Percentiles rank a stretch among this genome's conserved stretches.
These are phyloP conservation scores for Fragum sueziense DNA, from an alignment of 2,888 invertebrate species.

Conservation along the genomic window DNA sequence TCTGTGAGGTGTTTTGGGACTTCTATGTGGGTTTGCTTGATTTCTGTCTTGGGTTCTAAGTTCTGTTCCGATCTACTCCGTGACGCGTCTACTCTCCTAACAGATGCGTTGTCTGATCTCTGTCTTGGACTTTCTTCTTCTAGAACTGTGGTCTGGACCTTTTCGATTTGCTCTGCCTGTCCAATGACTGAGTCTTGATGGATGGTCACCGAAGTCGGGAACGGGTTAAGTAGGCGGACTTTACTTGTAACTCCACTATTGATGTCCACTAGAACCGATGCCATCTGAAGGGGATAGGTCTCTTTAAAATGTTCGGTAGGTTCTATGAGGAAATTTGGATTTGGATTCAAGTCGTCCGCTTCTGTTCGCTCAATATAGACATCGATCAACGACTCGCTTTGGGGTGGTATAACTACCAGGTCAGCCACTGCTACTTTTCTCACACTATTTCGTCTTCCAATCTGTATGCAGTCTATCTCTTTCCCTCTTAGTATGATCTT, in stretches of 20 bases:
- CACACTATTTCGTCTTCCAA: neutral
- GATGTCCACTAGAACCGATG: constrained; percentile 30
- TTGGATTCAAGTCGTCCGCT: constrained; percentile 6
- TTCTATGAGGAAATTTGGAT: neutral
- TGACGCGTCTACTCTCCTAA: neutral
- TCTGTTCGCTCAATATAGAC: constrained; percentile 37
- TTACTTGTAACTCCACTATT: constrained; percentile 26
- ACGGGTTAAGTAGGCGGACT: constrained; percentile 37
- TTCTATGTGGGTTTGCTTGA: neutral
- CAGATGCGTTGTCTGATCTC: neutral
- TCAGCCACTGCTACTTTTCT: constrained; percentile 37
- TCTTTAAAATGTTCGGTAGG: constrained; percentile 20
- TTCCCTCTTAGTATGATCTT: constrained; percentile 18
- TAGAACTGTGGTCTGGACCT: neutral
- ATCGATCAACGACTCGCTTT: constrained; percentile 34
- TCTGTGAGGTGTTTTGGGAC: constrained; percentile 3
- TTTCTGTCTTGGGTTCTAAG: neutral
- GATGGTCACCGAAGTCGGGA: neutral
- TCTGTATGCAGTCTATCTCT: constrained; percentile 25
- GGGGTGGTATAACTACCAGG: constrained; percentile 26
- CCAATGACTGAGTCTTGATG: constrained; percentile 33
- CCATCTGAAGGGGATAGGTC: constrained; percentile 29
- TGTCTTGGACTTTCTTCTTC: constrained; percentile 17
- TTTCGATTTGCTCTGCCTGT: constrained; percentile 22
- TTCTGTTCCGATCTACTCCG: neutral